Conservation (phyloP, 2,888 invertebrate genomes). For the Trilocha varians region DNA sequence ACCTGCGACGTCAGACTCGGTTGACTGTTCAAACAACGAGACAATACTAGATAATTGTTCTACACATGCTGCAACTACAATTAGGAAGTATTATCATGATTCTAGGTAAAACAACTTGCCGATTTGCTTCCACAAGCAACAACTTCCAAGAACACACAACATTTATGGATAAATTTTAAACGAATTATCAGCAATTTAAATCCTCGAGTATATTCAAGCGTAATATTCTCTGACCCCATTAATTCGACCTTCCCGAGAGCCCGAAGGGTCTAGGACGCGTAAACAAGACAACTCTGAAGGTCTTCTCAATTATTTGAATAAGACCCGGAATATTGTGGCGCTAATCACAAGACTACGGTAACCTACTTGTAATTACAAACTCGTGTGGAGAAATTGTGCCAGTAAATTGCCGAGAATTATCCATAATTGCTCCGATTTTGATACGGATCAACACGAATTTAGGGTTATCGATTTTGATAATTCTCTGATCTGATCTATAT, state of each 20-base stretch:
- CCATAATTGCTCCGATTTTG: too few relatives aligned
- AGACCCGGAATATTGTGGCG: not conserved
- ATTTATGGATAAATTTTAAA: not conserved
- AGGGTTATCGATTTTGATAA: too few relatives aligned
- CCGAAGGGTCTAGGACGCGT: conserved; percentile 19
- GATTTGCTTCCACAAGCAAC: too few relatives aligned
- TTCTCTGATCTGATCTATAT: too few relatives aligned
- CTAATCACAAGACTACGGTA: conserved; percentile 1
- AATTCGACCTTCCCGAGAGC: conserved; percentile 14
- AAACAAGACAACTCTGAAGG: conserved; percentile 29
- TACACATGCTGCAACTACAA: too few relatives aligned
- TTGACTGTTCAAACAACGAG: too few relatives aligned
- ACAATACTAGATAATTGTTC: too few relatives aligned
- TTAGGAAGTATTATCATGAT: too few relatives aligned
- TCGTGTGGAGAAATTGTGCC: not conserved
- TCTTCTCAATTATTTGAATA: conserved; percentile 14
- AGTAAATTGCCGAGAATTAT: not conserved
- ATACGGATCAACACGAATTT: too few relatives aligned
- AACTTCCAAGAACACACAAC: too few relatives aligned
- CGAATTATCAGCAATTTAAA: not conserved
- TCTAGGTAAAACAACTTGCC: too few relatives aligned
- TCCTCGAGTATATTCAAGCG: not conserved
- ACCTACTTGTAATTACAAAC: conserved; percentile 8
- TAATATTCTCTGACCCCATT: conserved; percentile 14
- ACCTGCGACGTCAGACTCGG: too few relatives aligned